Conservation (phyloP, 1,140 invertebrate species). For the Neuroterus valhalla region DNA sequence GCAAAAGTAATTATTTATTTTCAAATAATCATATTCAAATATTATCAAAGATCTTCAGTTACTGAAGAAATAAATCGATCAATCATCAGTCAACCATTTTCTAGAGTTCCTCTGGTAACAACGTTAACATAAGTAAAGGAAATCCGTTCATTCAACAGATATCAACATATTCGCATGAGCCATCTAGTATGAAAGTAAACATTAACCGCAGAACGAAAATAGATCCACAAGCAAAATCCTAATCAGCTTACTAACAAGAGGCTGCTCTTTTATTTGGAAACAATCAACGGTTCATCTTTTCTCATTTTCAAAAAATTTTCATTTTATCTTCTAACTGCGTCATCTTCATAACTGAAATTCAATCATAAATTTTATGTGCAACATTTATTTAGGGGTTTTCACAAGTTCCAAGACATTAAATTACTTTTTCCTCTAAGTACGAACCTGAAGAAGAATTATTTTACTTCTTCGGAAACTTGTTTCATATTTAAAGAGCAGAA, state of each 20-base stretch:
- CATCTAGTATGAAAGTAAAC: neutral
- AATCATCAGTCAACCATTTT: neutral
- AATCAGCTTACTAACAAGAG: neutral
- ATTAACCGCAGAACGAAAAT: neutral
- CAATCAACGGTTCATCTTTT: neutral
- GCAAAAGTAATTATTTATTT: conserved; percentile 84
- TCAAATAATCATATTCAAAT: too few relatives aligned
- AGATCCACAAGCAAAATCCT: conserved; percentile 2
- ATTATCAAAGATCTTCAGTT: too few relatives aligned
- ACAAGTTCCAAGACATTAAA: too few relatives aligned
- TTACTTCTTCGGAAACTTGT: too few relatives aligned
- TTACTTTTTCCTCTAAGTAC: too few relatives aligned
- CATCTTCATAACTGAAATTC: too few relatives aligned
- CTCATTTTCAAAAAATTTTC: too few relatives aligned
- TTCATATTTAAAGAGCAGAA: too few relatives aligned
- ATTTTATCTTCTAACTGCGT: too few relatives aligned
- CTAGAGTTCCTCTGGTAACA: neutral
- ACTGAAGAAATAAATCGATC: neutral
- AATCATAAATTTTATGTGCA: too few relatives aligned
- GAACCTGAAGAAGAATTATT: too few relatives aligned
- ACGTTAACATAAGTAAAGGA: neutral
- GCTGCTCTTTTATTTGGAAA: neutral
- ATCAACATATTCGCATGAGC: neutral
- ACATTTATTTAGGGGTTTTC: too few relatives aligned
- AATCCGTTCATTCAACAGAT: conserved; percentile 20